Percentiles rank a stretch among this genome's conserved stretches.
Evolutionary conservation across 2,797 vertebrate species (phyloP).

Genomic region (Morus bassanus): DNA sequence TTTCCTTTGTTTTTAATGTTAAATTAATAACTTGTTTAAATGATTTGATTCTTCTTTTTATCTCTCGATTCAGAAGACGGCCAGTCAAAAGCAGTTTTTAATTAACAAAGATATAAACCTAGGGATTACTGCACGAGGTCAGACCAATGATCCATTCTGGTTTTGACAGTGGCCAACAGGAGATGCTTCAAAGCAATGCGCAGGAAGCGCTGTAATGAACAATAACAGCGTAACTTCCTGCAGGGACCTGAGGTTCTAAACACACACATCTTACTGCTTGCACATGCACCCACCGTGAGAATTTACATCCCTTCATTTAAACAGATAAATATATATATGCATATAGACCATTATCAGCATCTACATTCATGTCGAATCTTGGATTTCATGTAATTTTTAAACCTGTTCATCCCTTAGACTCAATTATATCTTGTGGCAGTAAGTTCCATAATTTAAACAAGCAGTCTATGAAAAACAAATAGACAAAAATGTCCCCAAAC

Average conservation of each 20-base stretch:
- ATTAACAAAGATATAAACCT: conserved; percentile 1
- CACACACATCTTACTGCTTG: not conserved
- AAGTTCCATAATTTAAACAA: not conserved
- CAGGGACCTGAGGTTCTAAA: not conserved
- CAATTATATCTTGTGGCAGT: not conserved
- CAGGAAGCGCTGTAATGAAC: not conserved
- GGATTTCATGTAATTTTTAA: not conserved
- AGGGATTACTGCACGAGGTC: not conserved
- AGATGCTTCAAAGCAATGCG: not conserved
- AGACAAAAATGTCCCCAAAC: not conserved
- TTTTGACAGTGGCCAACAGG: not conserved
- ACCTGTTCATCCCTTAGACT: not conserved
- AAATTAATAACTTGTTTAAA: conserved; percentile 65
- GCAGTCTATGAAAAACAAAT: not conserved
- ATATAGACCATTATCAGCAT: not conserved
- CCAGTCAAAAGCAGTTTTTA: conserved; percentile 39
- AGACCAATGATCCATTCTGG: not conserved
- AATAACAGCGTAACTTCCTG: not conserved
- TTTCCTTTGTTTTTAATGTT: conserved; percentile 38
- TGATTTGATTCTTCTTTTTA: conserved; percentile 42
- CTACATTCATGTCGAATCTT: not conserved
- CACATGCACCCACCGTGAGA: not conserved
- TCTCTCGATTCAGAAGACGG: not conserved
- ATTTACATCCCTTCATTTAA: not conserved
- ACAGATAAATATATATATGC: not conserved